phyloP scores from a whole-genome alignment of 2,113 vertebrate genomes.

The Pelvicachromis taeniatus region DNA sequence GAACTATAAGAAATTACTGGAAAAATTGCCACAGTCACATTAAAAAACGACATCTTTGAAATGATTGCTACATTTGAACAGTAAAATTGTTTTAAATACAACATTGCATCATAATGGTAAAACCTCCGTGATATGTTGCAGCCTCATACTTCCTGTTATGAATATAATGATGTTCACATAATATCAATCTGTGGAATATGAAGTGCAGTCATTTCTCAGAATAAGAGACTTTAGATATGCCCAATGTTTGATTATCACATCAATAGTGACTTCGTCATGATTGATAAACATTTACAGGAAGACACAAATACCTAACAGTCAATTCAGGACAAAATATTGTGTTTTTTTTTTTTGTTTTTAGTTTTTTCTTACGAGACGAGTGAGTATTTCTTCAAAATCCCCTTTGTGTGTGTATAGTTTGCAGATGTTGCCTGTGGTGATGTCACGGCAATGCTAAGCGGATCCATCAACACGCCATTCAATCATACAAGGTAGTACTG shows the following conservation, averaged over 20 bases:
- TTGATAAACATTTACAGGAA: neutral
- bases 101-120: neutral
- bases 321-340: neutral
- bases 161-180: neutral
- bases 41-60: neutral
- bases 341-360: neutral
- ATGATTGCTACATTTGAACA: neutral
- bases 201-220: neutral
- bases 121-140: neutral
- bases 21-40: fast-evolving
- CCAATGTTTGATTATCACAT: neutral
- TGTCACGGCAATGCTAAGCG: conserved; percentile 82
- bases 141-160: neutral
- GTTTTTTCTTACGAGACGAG: neutral
- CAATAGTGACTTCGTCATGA: neutral
- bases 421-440: conserved; percentile 79
- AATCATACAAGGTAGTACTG: conserved; percentile 69
- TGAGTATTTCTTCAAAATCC: neutral
- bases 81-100: neutral
- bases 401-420: conserved; percentile 73
- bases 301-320: neutral
- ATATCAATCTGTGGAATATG: neutral
- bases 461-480: conserved; percentile 71
- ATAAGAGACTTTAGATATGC: neutral
- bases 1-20: neutral